Percentiles rank a stretch among this genome's conserved stretches.
Evolutionary conservation across 2,888 invertebrate species (phyloP).

Genomic region (Ochropleura leucogaster): DNA sequence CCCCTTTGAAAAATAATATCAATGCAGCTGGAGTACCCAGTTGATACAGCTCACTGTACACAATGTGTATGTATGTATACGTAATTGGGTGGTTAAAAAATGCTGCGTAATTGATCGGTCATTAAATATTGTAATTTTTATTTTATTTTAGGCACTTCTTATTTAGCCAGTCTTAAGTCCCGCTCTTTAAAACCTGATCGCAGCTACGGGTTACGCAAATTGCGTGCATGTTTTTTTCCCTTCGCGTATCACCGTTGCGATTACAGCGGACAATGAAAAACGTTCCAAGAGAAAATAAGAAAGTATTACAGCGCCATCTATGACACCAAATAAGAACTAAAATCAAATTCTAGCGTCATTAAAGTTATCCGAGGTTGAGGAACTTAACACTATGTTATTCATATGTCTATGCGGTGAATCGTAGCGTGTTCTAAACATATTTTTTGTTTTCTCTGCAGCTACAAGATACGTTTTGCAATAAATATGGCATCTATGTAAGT

Average conservation of each 20-base stretch:
- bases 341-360: background rate
- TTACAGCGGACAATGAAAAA: background rate
- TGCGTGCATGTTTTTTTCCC: background rate
- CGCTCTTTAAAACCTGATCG: background rate
- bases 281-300: background rate
- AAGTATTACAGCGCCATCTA: background rate
- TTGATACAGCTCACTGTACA: no score
- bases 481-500: background rate
- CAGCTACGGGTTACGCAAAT: background rate
- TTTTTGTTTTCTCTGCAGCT: background rate
- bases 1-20: no score
- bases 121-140: conserved; percentile 2
- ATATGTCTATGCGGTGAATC: background rate
- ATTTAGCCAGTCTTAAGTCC: background rate
- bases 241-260: background rate
- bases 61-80: no score
- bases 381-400: background rate
- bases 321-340: background rate
- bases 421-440: background rate
- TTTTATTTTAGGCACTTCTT: background rate
- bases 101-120: conserved; percentile 12
- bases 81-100: background rate
- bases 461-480: background rate
- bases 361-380: background rate
- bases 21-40: no score